Base-by-base conservation (phyloP, 1,140 invertebrate species). In the Drosophila neocordata region DNA sequence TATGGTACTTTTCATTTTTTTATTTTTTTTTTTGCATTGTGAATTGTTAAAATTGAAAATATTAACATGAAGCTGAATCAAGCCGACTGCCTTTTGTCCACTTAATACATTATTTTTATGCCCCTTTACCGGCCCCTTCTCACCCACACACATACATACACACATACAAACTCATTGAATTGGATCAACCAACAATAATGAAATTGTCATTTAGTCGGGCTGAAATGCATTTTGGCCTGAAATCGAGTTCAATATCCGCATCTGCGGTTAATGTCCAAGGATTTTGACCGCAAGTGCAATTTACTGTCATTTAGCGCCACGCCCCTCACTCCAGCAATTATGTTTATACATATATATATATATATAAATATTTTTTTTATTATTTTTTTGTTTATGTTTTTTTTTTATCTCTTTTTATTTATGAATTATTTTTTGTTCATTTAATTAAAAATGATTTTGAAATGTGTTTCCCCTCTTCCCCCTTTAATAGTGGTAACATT, bases 231-330 rank as follows among this genome's bases (percentile, higher is more conserved):
- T 24, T 34, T 56, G 41, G 35, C 20, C 20, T 13, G n/a, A n/a
- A 31, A 61, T 61, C 13, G 34, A 11, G 60, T 24, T 9, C 31
- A 37, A 52, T 51, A 37, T 69, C 38, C 65, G 70, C 77, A 80
- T 80, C 77, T 79, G 77, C 51, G 70, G 70, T 79, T 79, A 79
- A 79, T 79, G 77, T 79, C 65, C 59, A 79, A 73, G 38, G 27
- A 48, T 20, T 6, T 18, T 55, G 37, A 27, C 64, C 8, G 55
- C 58, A 37, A 52, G 48, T 73, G 69, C 62, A 81, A 77, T 82
- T 82, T 77, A 77, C 69, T 69, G 73, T 65, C 6, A 34, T 68
- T 61, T 38, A 44, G 24, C 35, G 53, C 44, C 24, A 27, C 56
- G 63, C 51, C 35, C 62, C 8, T 4, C n/a, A 24, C 22, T 4